Conservation (phyloP, 1,140 invertebrate species). For the Drosophila triauraria region DNA sequence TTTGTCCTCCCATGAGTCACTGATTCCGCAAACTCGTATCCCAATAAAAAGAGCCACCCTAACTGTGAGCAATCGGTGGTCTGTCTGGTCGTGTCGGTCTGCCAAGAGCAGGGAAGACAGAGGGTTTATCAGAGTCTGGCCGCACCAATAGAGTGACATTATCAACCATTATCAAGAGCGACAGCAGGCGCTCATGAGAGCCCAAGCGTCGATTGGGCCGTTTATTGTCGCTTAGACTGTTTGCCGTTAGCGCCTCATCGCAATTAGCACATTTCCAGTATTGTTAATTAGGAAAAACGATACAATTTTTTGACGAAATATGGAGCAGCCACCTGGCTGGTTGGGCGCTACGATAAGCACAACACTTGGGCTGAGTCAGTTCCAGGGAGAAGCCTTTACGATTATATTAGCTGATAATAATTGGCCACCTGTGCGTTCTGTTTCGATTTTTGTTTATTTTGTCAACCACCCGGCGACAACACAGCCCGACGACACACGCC, state of each 20-base stretch:
- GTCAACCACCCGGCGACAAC: not conserved
- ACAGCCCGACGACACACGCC: slow-evolving; percentile 87
- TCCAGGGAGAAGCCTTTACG: slow-evolving; percentile 35
- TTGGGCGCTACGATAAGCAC: slow-evolving; percentile 57
- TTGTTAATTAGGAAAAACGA: slow-evolving; percentile 79
- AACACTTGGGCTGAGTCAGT: slow-evolving; percentile 45
- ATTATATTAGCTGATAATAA: slow-evolving; percentile 35
- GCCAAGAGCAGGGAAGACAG: slow-evolving; percentile 33
- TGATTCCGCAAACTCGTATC: not conserved
- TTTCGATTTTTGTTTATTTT: slow-evolving; percentile 35
- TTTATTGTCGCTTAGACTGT: slow-evolving; percentile 58
- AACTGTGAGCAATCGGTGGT: slow-evolving; percentile 49
- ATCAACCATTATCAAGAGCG: slow-evolving; percentile 72
- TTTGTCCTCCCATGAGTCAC: slow-evolving; percentile 12
- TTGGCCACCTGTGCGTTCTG: slow-evolving; percentile 48
- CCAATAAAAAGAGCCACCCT: slow-evolving; percentile 25
- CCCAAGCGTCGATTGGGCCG: slow-evolving; percentile 18
- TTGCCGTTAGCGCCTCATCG: slow-evolving; percentile 58
- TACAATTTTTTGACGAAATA: slow-evolving; percentile 55
- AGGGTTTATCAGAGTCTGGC: slow-evolving; percentile 60
- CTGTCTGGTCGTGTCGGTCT: slow-evolving; percentile 56
- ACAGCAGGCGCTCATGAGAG: slow-evolving; percentile 71
- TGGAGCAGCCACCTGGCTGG: slow-evolving; percentile 68
- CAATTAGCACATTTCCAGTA: slow-evolving; percentile 76
- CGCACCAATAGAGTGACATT: slow-evolving; percentile 32